Percentiles rank a stretch among this genome's conserved stretches.
phyloP scores from a whole-genome alignment of 2,113 vertebrate genomes.

The Campylomormyrus tamandua region DNA sequence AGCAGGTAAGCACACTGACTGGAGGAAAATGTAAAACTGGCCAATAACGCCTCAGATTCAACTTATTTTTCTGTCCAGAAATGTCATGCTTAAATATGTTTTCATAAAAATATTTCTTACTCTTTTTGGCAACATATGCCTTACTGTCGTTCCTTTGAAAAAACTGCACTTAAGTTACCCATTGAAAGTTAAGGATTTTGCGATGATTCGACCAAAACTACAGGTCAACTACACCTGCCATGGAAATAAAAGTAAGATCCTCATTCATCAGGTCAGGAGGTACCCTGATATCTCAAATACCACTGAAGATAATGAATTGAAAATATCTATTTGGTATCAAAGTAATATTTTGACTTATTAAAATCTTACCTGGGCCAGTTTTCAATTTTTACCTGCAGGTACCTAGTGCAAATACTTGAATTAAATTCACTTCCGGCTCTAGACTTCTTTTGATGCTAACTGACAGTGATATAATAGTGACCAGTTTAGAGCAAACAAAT shows the following conservation, averaged over 20 bases:
- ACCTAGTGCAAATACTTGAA: neutral
- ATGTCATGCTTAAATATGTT: neutral
- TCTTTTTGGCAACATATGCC: neutral
- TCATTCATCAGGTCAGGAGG: neutral
- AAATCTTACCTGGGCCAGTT: neutral
- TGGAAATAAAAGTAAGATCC: neutral
- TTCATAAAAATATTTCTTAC: neutral
- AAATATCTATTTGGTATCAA: neutral
- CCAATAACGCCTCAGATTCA: neutral
- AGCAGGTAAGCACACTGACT: neutral
- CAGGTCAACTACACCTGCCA: neutral
- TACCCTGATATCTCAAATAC: neutral
- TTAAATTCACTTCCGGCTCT: neutral
- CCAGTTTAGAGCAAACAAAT: neutral
- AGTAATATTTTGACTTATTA: neutral
- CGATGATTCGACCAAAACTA: neutral
- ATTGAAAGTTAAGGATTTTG: neutral
- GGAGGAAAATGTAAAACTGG: neutral
- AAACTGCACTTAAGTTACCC: neutral
- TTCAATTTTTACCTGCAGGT: neutral
- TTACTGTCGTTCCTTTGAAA: neutral
- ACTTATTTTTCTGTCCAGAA: neutral
- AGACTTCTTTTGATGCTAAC: neutral
- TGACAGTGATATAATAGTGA: neutral
- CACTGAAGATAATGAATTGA: neutral